Conservation (phyloP, 1,140 invertebrate genomes). For the Globodera ellingtonae region DNA sequence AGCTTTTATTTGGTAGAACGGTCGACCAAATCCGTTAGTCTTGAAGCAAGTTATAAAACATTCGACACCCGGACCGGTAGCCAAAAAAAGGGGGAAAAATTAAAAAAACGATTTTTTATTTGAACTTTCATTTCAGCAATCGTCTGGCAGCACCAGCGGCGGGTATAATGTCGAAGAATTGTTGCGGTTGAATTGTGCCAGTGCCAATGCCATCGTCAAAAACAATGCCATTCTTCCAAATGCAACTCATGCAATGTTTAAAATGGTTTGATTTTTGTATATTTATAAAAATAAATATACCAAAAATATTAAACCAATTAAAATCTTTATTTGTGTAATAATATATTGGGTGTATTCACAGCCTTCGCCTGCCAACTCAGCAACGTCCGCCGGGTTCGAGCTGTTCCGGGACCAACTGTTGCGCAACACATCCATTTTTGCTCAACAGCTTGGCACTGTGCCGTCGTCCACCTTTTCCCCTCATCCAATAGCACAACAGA, state of each 20-base stretch:
- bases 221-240: neutral
- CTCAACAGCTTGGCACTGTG: neutral
- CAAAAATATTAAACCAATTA: no score
- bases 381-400: neutral
- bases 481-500: no score
- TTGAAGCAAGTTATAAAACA: no score
- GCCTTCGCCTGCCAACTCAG: neutral
- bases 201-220: conserved; percentile 9
- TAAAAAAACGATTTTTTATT: no score
- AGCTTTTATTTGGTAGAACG: no score
- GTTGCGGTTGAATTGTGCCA: conserved; percentile 16
- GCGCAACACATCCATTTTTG: conserved; percentile 6
- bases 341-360: neutral
- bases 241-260: neutral
- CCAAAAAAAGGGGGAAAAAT: no score
- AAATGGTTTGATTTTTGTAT: neutral
- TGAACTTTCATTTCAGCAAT: neutral
- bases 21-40: no score
- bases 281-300: no score
- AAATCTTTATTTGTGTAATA: no score
- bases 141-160: neutral
- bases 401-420: conserved; percentile 16
- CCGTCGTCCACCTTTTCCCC: no score
- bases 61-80: no score
- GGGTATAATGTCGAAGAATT: conserved; percentile 28